Evolutionary conservation across 2,888 invertebrate genomes (phyloP).

Genomic region (Erebia ligea): DNA sequence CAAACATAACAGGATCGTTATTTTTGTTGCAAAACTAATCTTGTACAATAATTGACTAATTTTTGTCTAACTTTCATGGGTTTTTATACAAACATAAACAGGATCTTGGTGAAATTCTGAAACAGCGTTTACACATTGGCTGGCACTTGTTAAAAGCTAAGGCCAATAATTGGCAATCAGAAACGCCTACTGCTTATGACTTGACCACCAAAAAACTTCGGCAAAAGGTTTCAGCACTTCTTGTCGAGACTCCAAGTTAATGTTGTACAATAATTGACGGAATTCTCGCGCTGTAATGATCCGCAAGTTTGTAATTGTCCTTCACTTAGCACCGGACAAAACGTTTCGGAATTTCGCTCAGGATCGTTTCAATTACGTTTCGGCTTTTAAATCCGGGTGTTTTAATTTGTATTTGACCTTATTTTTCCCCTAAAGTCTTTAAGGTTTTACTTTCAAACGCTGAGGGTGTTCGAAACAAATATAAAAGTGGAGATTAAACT

Average conservation of each 20-base stretch:
- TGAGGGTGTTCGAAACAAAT: no score
- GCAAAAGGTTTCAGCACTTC: slow-evolving; percentile 22
- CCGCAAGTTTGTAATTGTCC: slow-evolving; percentile 34
- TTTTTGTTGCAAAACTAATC: no score
- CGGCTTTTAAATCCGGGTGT: neutral
- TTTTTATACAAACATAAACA: no score
- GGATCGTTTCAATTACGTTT: slow-evolving; percentile 17
- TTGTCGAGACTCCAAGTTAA: slow-evolving; percentile 36
- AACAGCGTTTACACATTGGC: no score
- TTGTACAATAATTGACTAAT: no score
- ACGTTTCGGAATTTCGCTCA: neutral
- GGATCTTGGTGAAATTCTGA: no score
- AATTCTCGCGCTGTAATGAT: slow-evolving; percentile 35
- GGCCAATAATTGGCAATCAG: neutral
- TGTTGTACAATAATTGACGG: slow-evolving; percentile 41
- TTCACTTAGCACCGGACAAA: slow-evolving; percentile 15
- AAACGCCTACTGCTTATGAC: slow-evolving; percentile 9
- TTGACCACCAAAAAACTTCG: slow-evolving; percentile 5
- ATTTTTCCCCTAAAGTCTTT: neutral
- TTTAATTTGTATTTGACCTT: slow-evolving; percentile 18
- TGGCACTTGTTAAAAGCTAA: no score
- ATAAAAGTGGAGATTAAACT: no score
- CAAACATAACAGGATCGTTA: no score
- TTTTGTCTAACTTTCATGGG: no score
- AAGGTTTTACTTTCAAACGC: neutral